Base-by-base conservation (phyloP, 2,113 vertebrate species). In the Isurus oxyrinchus region DNA sequence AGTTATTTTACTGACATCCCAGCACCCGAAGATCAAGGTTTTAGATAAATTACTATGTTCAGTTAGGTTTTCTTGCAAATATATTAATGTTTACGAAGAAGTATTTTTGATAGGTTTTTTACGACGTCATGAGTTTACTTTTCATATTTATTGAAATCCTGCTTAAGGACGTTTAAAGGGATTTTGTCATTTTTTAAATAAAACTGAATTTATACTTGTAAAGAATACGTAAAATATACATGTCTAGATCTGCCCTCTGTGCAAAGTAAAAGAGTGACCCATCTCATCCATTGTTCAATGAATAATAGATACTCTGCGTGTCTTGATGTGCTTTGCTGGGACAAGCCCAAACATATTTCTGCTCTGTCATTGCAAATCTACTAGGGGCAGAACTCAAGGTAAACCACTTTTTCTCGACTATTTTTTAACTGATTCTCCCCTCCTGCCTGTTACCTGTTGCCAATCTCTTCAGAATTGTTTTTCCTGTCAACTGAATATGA, bases 251-350 rank as follows among this genome's bases (percentile, higher is more conserved):
- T 69, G 88, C 88, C 88, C 31, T 61, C 1, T 59, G 55, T 35
- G 93, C 93, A 66, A 23, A 67, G 66, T 63, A 61, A 94, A 67
- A 49, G 40, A 95, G 93, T 25, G n/a, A 69, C 93, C 93, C 93
- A 95, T 95, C 63, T 49, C 93, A 67, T 67, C 93, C 63, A 95
- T 95, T 95, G 93, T 95, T 95, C 35, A 95, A 67, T 44, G 63
- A 95, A 95, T 95, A 95, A 95, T 67, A 66, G 63, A 35, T 21
- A 49, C 93, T 49, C 19, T 67, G 61, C n/a, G 10, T 44, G 61
- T 67, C 63, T 95, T 95, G n/a, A 95, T 95, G 40, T 95, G 93
- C 93, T 95, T 44, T 95, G 63, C 93, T 44, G 35, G 23, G 59
- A 67, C 93, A 66, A 49, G 93, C 40, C 61, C 61, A 21, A 67